These are phyloP conservation scores for Pomacea canaliculata DNA, from an alignment of 2,888 invertebrate genomes.

Conservation along the genomic window DNA sequence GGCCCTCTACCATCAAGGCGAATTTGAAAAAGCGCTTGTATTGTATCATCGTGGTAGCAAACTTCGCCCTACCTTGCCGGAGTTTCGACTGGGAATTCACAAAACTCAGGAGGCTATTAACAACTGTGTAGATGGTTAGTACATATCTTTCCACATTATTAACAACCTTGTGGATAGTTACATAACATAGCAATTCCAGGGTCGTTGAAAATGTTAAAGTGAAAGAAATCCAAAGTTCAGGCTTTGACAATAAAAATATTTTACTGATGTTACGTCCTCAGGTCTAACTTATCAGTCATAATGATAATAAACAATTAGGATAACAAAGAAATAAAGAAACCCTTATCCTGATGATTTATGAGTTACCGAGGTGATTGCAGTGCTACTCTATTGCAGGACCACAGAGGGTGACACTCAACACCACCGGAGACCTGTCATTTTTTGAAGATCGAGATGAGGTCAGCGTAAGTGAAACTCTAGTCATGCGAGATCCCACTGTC, in stretches of 20 bases:
- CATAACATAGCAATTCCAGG: too few species aligned
- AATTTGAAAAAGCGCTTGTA: constrained; percentile 93
- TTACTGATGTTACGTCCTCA: too few species aligned
- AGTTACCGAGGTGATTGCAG: too few species aligned
- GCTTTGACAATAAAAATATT: too few species aligned
- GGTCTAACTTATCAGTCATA: too few species aligned
- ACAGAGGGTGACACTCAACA: constrained; percentile 60
- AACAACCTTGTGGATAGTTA: neutral
- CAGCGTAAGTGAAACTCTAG: constrained; percentile 6
- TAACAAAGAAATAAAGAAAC: too few species aligned
- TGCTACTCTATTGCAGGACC: constrained; percentile 47
- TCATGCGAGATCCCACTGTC: too few species aligned
- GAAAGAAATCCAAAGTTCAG: too few species aligned
- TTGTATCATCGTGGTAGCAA: constrained; percentile 90
- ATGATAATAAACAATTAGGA: too few species aligned
- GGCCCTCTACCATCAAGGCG: constrained; percentile 89
- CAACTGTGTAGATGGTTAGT: constrained; percentile 82
- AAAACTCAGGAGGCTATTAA: constrained; percentile 95
- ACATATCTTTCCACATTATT: neutral
- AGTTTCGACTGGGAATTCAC: constrained; percentile 83
- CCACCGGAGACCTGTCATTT: constrained; percentile 66
- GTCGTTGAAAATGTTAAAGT: too few species aligned
- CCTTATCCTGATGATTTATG: too few species aligned
- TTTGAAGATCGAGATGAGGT: constrained; percentile 58
- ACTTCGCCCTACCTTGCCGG: constrained; percentile 85